Evolutionary conservation across 1,140 invertebrate genomes (phyloP).

Genomic region (Caenorhabditis latens): DNA sequence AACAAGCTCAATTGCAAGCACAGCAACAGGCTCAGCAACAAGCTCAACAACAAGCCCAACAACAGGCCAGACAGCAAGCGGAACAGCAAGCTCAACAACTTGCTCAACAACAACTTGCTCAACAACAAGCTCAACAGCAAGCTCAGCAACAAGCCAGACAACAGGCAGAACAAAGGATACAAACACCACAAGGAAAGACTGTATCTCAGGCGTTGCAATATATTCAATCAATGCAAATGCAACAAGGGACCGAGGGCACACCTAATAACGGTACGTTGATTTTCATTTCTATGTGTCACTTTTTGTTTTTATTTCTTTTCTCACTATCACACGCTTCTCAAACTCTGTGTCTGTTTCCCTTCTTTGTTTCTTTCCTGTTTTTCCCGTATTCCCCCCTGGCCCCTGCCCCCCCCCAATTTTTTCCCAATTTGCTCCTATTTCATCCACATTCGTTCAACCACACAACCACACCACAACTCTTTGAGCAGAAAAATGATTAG

Average conservation of each 20-base stretch:
- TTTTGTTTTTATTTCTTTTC: conserved; percentile 24
- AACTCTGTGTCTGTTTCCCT: conserved; percentile 52
- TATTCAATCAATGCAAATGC: conserved; percentile 44
- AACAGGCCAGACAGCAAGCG: neutral
- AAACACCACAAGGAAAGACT: neutral
- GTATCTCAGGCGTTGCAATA: conserved; percentile 27
- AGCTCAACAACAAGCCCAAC: neutral
- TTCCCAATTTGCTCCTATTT: neutral
- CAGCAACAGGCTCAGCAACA: neutral
- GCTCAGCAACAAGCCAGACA: neutral
- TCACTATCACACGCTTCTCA: conserved; percentile 34
- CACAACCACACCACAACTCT: conserved; percentile 51
- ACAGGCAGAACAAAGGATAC: neutral
- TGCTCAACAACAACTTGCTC: neutral
- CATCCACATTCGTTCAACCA: conserved; percentile 15
- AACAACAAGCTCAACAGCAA: neutral
- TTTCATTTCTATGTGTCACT: neutral
- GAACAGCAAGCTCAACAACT: conserved; percentile 16
- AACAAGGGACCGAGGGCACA: neutral
- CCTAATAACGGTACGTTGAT: neutral
- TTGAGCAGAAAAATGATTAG: neutral
- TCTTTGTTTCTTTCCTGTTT: conserved; percentile 26
- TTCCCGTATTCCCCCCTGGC: too few species aligned
- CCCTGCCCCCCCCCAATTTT: too few species aligned
- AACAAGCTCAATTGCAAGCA: neutral